Evolutionary conservation across 1,140 invertebrate genomes (phyloP), one percentile per base, ranked within the genome.

Genomic region (Diabrotica virgifera): DNA sequence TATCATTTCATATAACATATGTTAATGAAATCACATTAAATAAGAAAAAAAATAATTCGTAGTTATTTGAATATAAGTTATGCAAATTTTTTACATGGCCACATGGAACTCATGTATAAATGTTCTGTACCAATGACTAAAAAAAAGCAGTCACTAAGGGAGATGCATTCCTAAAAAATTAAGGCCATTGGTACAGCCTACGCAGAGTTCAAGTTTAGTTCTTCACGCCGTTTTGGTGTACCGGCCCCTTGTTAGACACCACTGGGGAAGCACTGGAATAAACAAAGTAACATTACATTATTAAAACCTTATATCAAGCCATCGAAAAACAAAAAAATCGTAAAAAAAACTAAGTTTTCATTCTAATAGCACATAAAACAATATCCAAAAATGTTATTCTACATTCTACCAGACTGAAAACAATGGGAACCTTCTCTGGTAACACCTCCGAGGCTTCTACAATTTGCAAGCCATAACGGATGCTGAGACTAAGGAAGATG

Each of bases 11-110:
- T 74, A 74, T 71, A 73, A 70, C 61, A 70, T 70, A 76, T 77
- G 70, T 70, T 70, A 68, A 76, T 75, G 74, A 76, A 72, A 74
- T 76, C 72, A 76, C 72, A 76, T 76, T 72, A 72, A 76, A 74
- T 52, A 62, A 62, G 62, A 61, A 70, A 72, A 73, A 46, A 35
- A 69, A 75, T 75, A 76, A 77, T 74, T 77, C 69, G 69, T 72
- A 68, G 74, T 75, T 74, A 72, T 71, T 70, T 57, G 64, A 59
- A 65, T 60, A 52, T 64, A 37, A 66, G 66, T 71, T 61, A 73
- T 70, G 61, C 55, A 67, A 62, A 67, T 67, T 72, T 24, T 61
- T 70, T 58, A 72, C 72, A 77, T 75, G 75, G 75, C 74, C 74
- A 76, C 74, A 77, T 76, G 74, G 69, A 74, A 74, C 71, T 74